phyloP scores from a whole-genome alignment of 2,888 invertebrate species.

The Amiota minor region DNA sequence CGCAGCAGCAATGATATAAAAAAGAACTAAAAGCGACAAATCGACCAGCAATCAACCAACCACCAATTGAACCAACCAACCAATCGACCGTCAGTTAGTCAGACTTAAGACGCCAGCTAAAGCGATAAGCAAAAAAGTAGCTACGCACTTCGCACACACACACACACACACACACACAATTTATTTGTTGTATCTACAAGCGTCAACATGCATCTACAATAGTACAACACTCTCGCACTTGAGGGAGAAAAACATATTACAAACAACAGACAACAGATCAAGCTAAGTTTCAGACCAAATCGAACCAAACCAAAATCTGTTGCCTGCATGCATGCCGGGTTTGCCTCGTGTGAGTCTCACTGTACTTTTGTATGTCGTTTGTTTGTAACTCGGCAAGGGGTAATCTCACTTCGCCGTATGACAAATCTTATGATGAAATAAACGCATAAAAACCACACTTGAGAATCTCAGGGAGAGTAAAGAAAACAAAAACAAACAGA shows the following conservation, averaged over 20 bases:
- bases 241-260: neutral
- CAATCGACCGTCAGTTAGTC: slow-evolving; percentile 1
- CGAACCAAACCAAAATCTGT: neutral
- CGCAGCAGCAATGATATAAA: slow-evolving; percentile 34
- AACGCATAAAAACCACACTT: slow-evolving; percentile 18
- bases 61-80: neutral
- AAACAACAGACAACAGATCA: neutral
- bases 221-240: slow-evolving; percentile 11
- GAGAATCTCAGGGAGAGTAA: neutral
- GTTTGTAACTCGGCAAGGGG: slow-evolving; percentile 27
- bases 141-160: slow-evolving; percentile 13
- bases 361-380: neutral
- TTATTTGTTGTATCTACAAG: neutral
- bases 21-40: slow-evolving; percentile 39
- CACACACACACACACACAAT: too few relatives aligned
- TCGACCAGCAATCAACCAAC: slow-evolving; percentile 31
- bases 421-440: neutral
- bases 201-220: slow-evolving; percentile 3
- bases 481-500: slow-evolving; percentile 1
- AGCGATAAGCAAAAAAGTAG: slow-evolving; percentile 22
- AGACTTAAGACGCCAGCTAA: slow-evolving; percentile 4
- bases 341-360: neutral
- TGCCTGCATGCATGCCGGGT: neutral
- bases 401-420: slow-evolving; percentile 12
- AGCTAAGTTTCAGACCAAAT: neutral